phyloP scores from a whole-genome alignment of 2,113 vertebrate genomes.

The Fukomys damarensis region DNA sequence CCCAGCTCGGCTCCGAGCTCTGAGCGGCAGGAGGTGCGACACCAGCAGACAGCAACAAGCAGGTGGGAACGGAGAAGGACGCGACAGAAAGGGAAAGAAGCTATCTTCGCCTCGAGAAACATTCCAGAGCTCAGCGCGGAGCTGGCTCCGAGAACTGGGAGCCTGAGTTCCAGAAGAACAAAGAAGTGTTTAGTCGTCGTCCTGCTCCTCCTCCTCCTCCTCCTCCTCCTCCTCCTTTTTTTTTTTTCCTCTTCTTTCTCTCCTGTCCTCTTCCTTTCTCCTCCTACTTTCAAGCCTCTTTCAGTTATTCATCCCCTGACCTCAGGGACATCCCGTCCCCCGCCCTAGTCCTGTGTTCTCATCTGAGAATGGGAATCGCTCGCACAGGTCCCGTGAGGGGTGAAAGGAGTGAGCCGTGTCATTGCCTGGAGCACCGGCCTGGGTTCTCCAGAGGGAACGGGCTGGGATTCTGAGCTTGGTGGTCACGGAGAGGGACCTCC shows the following conservation, averaged over 20 bases:
- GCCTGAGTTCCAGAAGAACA: slow-evolving; percentile 53
- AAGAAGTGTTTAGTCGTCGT: not conserved
- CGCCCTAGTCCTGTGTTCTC: not conserved
- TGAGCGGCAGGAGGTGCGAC: slow-evolving; percentile 20
- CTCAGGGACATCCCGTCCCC: not conserved
- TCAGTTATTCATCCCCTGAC: not conserved
- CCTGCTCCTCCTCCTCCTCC: too few species aligned
- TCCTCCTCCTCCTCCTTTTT: too few species aligned
- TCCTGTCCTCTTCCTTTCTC: not conserved
- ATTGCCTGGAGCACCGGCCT: not conserved
- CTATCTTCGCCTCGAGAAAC: slow-evolving; percentile 24
- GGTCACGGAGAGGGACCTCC: fast-evolving
- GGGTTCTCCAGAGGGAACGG: not conserved
- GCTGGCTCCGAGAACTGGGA: not conserved
- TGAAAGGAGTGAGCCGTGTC: fast-evolving
- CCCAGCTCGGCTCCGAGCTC: not conserved
- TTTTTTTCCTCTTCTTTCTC: too few species aligned
- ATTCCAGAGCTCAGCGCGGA: slow-evolving; percentile 17
- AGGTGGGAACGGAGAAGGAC: slow-evolving; percentile 52
- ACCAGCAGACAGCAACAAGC: slow-evolving; percentile 65
- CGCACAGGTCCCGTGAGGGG: fast-evolving
- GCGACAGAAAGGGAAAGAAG: not conserved
- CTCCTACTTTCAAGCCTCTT: not conserved
- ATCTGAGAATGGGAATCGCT: not conserved
- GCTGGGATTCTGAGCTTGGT: not conserved